A percentile compares a stretch with the other conserved stretches of the same genome.
Conservation (phyloP, 2,888 invertebrate species). For the Parasteatoda lunata region DNA sequence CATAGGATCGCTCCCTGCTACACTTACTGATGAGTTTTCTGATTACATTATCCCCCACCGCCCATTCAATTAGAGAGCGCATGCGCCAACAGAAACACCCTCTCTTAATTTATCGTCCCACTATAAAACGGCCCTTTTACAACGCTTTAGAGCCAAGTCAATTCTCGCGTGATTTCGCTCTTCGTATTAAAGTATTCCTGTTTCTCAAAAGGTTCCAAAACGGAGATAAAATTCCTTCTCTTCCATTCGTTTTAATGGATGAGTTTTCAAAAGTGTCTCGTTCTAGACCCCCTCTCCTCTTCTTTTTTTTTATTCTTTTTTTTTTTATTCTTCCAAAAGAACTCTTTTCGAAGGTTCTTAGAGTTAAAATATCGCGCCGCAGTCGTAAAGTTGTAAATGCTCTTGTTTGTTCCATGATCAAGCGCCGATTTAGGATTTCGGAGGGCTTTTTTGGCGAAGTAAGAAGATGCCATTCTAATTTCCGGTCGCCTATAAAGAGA, state of each 20-base stretch:
- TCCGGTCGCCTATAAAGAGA: too few relatives aligned
- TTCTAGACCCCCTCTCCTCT: too few relatives aligned
- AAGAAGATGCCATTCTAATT: too few relatives aligned
- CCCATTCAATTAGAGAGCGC: slow-evolving; percentile 46
- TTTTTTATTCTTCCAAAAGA: background rate
- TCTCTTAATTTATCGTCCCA: slow-evolving; percentile 21
- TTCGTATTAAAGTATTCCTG: slow-evolving; percentile 42
- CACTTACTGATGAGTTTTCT: slow-evolving; percentile 65
- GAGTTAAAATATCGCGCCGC: background rate
- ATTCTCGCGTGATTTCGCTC: slow-evolving; percentile 47
- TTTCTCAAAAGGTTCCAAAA: slow-evolving; percentile 24
- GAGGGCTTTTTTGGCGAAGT: background rate
- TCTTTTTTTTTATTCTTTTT: background rate
- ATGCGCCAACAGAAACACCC: slow-evolving; percentile 16
- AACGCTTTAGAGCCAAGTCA: slow-evolving; percentile 20
- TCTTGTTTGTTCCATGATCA: background rate
- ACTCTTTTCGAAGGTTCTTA: slow-evolving; percentile 14
- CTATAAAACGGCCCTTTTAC: slow-evolving; percentile 45
- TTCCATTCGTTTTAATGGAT: slow-evolving; percentile 19
- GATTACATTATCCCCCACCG: slow-evolving; percentile 50
- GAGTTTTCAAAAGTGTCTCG: slow-evolving; percentile 3
- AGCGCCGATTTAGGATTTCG: background rate
- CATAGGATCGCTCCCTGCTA: slow-evolving; percentile 30
- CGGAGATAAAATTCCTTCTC: background rate
- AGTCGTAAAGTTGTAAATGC: background rate